These are phyloP conservation scores for Salarias fasciatus DNA, from an alignment of 2,797 vertebrate species.

Conservation along the genomic window DNA sequence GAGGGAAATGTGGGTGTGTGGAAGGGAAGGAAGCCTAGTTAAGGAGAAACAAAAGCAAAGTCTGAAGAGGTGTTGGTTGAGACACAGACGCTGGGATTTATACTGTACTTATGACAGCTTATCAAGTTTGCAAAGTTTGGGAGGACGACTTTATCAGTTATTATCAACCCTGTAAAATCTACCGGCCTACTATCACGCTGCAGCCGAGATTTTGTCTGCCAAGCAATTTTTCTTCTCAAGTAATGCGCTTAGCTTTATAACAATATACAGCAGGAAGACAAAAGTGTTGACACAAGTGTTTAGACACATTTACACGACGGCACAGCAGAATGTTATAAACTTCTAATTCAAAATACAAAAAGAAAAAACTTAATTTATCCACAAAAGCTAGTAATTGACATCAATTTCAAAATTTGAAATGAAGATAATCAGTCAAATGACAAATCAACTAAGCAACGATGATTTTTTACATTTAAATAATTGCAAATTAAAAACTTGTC, in stretches of 20 bases:
- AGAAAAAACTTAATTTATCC: too few relatives aligned
- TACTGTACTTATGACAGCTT: conserved; percentile 22
- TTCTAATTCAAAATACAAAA: too few relatives aligned
- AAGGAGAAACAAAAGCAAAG: conserved; percentile 26
- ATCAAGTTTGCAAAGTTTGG: conserved; percentile 15
- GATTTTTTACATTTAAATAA: too few relatives aligned
- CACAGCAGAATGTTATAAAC: too few relatives aligned
- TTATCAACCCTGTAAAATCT: not conserved
- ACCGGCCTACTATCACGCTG: not conserved
- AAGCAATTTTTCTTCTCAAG: not conserved
- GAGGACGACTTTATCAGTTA: not conserved
- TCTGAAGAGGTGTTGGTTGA: conserved; percentile 25
- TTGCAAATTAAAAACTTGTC: too few relatives aligned
- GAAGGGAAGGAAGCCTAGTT: conserved; percentile 43
- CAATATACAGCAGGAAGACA: too few relatives aligned
- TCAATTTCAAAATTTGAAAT: too few relatives aligned
- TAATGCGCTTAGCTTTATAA: not conserved
- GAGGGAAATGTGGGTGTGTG: conserved; percentile 10
- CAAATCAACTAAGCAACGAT: too few relatives aligned
- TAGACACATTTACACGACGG: too few relatives aligned
- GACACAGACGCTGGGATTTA: conserved; percentile 12
- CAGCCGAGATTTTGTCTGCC: not conserved
- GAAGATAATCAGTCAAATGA: too few relatives aligned
- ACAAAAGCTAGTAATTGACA: too few relatives aligned
- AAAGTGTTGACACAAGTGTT: too few relatives aligned